phyloP scores from a whole-genome alignment of 2,888 invertebrate species.

The Athalia rosae region DNA sequence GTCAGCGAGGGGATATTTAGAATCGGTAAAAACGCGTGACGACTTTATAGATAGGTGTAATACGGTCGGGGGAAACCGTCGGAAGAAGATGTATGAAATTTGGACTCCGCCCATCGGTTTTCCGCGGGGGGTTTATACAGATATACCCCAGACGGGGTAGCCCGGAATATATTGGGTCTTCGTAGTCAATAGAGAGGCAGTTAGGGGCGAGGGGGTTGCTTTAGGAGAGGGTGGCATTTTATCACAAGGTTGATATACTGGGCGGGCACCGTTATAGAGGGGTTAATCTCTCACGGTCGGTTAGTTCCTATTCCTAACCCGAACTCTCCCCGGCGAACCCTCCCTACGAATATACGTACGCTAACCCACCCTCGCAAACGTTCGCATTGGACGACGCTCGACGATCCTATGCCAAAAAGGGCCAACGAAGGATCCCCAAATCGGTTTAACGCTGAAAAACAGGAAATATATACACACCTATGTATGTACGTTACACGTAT shows the following conservation, averaged over 20 bases:
- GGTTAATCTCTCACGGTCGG: constrained; percentile 74
- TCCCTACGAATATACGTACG: background rate
- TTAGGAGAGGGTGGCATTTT: constrained; percentile 63
- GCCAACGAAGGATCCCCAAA: constrained; percentile 28
- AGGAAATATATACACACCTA: constrained; percentile 36
- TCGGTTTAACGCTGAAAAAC: constrained; percentile 43
- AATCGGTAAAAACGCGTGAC: background rate
- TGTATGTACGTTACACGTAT: background rate
- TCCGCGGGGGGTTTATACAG: constrained; percentile 54
- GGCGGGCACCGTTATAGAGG: constrained; percentile 70
- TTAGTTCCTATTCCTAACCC: constrained; percentile 73
- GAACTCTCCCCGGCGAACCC: constrained; percentile 53
- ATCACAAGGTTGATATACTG: constrained; percentile 73
- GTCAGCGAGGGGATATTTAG: background rate
- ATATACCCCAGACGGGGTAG: constrained; percentile 41
- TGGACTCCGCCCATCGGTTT: constrained; percentile 71
- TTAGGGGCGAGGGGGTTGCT: constrained; percentile 65
- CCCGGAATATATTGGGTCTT: constrained; percentile 72
- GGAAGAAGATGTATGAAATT: constrained; percentile 71
- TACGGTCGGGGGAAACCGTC: background rate
- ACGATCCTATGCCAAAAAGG: constrained; percentile 25
- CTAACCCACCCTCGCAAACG: no score
- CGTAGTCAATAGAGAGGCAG: constrained; percentile 72
- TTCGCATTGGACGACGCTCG: constrained; percentile 36
- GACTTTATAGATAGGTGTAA: constrained; percentile 11